A percentile compares a stretch with the other conserved stretches of the same genome.
Conservation (phyloP, 2,888 invertebrate species). For the Spicauda simplicius region DNA sequence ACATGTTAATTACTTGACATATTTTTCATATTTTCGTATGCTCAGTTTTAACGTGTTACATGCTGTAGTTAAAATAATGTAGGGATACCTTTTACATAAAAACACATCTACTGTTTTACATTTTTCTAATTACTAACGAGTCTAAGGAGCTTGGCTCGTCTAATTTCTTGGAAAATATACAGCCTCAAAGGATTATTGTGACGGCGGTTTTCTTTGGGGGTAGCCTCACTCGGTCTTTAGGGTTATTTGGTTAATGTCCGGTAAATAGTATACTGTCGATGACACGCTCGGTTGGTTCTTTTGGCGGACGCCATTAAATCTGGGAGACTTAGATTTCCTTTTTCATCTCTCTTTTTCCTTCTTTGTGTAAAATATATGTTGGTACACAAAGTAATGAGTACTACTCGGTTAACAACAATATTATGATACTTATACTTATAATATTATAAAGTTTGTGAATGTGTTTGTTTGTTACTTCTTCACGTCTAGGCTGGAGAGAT, state of each 20-base stretch:
- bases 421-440: too few relatives aligned
- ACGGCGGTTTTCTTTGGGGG: constrained; percentile 9
- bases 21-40: too few relatives aligned
- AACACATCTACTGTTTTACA: neutral
- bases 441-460: too few relatives aligned
- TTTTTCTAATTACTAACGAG: neutral
- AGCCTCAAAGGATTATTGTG: neutral
- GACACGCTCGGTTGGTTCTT: constrained; percentile 12
- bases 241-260: constrained; percentile 15
- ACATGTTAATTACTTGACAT: too few relatives aligned
- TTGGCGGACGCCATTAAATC: neutral
- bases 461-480: too few relatives aligned
- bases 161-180: neutral
- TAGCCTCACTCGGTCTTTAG: constrained; percentile 2
- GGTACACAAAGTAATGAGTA: too few relatives aligned
- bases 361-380: neutral
- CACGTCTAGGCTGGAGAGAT: too few relatives aligned
- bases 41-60: too few relatives aligned
- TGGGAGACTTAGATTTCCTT: too few relatives aligned
- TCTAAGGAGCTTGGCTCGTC: neutral
- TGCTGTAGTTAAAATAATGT: neutral
- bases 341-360: neutral
- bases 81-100: neutral
- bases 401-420: too few relatives aligned
- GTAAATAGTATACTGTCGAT: constrained; percentile 3